Evolutionary conservation across 2,888 invertebrate genomes (phyloP).

Genomic region (Amphipyra berbera): DNA sequence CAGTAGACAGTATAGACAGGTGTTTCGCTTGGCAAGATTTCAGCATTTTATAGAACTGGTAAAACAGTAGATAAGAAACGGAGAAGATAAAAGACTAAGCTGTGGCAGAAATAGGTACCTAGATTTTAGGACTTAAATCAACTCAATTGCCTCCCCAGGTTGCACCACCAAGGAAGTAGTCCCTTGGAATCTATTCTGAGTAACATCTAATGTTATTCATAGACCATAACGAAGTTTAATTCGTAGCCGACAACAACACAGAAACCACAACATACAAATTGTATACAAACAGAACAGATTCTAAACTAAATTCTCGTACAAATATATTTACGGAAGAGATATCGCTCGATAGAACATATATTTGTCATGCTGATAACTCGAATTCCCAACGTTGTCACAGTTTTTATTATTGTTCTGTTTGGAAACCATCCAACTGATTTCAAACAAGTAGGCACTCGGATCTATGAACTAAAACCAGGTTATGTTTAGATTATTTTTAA

Average conservation of each 20-base stretch:
- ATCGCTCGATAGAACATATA: constrained; percentile 15
- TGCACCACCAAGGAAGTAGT: too few relatives aligned
- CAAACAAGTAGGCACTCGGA: constrained; percentile 14
- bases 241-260: not conserved
- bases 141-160: too few relatives aligned
- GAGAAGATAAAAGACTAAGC: too few relatives aligned
- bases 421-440: constrained; percentile 47
- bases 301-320: constrained; percentile 12
- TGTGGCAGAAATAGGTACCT: too few relatives aligned
- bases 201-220: not conserved
- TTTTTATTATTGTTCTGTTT: constrained; percentile 45
- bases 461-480: constrained; percentile 20
- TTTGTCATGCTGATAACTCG: constrained; percentile 37
- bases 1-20: too few relatives aligned
- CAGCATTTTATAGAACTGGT: too few relatives aligned
- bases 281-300: constrained; percentile 53
- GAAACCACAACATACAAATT: constrained; percentile 28
- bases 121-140: too few relatives aligned
- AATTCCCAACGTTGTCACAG: constrained; percentile 28
- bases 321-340: constrained; percentile 49
- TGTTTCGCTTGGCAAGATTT: too few relatives aligned
- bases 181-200: not conserved
- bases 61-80: too few relatives aligned
- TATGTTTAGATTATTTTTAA: constrained; percentile 12
- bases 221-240: not conserved